Conservation (phyloP, 2,113 vertebrate genomes). For the Leptosomus discolor region DNA sequence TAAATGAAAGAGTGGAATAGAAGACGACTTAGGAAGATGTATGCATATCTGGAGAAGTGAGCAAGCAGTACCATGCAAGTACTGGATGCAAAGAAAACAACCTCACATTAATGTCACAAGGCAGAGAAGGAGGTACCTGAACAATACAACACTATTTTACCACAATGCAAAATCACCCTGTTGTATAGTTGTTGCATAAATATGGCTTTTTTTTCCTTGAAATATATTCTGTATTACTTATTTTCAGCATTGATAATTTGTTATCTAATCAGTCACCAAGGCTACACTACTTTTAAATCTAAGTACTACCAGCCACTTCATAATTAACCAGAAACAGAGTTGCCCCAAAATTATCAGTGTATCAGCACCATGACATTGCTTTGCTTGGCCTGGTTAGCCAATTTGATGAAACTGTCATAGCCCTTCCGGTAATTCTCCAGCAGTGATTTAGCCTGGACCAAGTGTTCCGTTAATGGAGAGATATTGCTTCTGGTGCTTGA, state of each 20-base stretch:
- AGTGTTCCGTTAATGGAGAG: not conserved
- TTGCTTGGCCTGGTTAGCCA: not conserved
- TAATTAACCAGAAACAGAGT: not conserved
- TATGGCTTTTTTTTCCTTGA: not conserved
- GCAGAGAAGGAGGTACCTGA: not conserved
- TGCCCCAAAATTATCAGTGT: not conserved
- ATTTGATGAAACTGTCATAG: not conserved
- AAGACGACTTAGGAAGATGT: not conserved
- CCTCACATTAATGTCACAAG: not conserved
- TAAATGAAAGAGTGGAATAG: not conserved
- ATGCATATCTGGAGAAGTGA: not conserved
- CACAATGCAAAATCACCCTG: not conserved
- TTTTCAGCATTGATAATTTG: not conserved
- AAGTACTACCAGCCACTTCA: not conserved
- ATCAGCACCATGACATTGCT: not conserved
- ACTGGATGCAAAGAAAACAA: not conserved
- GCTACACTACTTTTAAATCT: not conserved
- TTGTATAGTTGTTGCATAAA: not conserved
- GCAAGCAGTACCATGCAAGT: not conserved
- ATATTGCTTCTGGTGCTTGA: not conserved
- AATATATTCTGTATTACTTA: not conserved
- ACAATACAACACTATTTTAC: fast-evolving
- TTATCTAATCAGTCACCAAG: not conserved
- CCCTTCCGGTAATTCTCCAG: not conserved
- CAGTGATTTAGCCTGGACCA: not conserved